Conservation (phyloP, 2,888 invertebrate genomes). For the Abscondita cerata region DNA sequence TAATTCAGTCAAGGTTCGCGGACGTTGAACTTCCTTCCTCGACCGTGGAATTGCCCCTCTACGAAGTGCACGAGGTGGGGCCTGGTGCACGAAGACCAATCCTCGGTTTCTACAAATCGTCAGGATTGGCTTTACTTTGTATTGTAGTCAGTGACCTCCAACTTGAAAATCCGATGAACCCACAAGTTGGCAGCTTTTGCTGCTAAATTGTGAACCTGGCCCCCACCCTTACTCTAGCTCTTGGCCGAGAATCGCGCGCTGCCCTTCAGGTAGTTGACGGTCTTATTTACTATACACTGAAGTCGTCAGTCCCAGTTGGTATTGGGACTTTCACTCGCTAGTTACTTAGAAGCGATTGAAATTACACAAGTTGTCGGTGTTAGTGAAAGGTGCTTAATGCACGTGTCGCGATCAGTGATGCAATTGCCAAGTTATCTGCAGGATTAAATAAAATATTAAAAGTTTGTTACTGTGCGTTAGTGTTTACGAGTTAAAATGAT, state of each 20-base stretch:
- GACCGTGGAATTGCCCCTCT: slow-evolving; percentile 40
- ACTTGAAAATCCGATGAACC: slow-evolving; percentile 81
- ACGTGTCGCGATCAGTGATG: slow-evolving; percentile 22
- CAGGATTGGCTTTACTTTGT: slow-evolving; percentile 62
- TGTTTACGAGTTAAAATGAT: slow-evolving; percentile 60
- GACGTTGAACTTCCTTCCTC: slow-evolving; percentile 75
- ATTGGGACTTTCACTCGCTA: slow-evolving; percentile 60
- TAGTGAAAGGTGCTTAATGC: slow-evolving; percentile 34
- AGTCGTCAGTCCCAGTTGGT: slow-evolving; percentile 56
- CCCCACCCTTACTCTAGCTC: slow-evolving; percentile 55
- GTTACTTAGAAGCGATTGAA: slow-evolving; percentile 52
- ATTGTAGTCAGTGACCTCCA: slow-evolving; percentile 85
- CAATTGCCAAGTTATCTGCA: slow-evolving; percentile 8
- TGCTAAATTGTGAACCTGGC: slow-evolving; percentile 61
- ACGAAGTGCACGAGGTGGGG: slow-evolving; percentile 46
- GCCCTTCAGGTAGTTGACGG: slow-evolving; percentile 58
- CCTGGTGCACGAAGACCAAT: slow-evolving; percentile 57
- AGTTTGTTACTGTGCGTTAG: slow-evolving; percentile 16
- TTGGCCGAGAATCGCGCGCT: slow-evolving; percentile 53
- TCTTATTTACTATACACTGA: slow-evolving; percentile 58
- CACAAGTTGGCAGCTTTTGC: slow-evolving; percentile 65
- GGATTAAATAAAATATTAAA: slow-evolving; percentile 3
- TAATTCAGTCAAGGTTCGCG: slow-evolving; percentile 88
- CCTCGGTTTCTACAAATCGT: slow-evolving; percentile 55
- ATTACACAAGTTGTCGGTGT: slow-evolving; percentile 36